Evolutionary conservation across 2,888 invertebrate species (phyloP).

Genomic region (Troides helena): DNA sequence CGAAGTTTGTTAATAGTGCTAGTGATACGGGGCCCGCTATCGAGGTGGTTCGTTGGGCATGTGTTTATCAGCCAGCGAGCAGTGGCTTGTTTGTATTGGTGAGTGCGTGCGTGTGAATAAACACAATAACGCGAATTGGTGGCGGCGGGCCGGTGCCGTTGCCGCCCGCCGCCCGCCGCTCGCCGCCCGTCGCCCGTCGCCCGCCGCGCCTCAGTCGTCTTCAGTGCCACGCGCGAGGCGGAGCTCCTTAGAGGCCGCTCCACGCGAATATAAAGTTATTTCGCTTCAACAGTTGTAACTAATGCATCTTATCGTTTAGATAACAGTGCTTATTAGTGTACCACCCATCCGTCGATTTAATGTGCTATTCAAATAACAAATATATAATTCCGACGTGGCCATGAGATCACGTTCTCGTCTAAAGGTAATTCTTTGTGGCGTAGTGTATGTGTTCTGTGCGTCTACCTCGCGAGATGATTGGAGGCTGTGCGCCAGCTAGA

Average conservation of each 20-base stretch:
- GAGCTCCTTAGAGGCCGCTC: slow-evolving; percentile 71
- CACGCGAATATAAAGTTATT: slow-evolving; percentile 36
- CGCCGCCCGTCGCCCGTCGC: slow-evolving; percentile 50
- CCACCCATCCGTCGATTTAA: slow-evolving; percentile 44
- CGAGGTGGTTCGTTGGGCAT: slow-evolving; percentile 33
- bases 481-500: slow-evolving; percentile 42
- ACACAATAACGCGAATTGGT: slow-evolving; percentile 74
- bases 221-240: slow-evolving; percentile 61
- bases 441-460: slow-evolving; percentile 55
- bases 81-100: slow-evolving; percentile 69
- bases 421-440: slow-evolving; percentile 64
- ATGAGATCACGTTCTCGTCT: slow-evolving; percentile 69
- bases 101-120: slow-evolving; percentile 71
- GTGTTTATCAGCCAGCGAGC: slow-evolving; percentile 44
- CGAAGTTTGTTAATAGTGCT: slow-evolving; percentile 19
- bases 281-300: slow-evolving; percentile 48
- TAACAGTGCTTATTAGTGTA: slow-evolving; percentile 71
- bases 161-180: slow-evolving; percentile 46
- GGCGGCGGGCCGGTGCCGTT: slow-evolving; percentile 48
- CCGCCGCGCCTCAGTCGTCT: slow-evolving; percentile 57
- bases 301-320: slow-evolving; percentile 68
- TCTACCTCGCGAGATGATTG: slow-evolving; percentile 55
- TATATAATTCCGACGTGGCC: slow-evolving; percentile 65
- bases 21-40: slow-evolving; percentile 32
- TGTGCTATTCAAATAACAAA: slow-evolving; percentile 52